Evolutionary conservation across 2,797 vertebrate genomes (phyloP).

Genomic region (Liasis olivaceus): DNA sequence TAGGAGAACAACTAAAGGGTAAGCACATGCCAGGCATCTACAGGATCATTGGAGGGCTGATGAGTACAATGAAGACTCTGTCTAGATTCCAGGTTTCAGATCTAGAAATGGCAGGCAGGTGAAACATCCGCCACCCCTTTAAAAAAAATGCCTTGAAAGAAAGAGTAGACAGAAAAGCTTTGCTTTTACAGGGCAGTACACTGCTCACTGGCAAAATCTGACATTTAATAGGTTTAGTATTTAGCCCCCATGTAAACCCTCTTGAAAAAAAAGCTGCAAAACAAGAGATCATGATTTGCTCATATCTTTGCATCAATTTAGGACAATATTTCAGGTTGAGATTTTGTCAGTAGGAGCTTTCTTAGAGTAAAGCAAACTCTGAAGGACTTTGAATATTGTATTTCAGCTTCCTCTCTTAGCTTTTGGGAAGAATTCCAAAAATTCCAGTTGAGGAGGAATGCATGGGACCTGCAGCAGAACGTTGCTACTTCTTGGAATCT

Average conservation of each 20-base stretch:
- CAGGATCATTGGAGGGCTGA: no score
- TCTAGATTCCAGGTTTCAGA: no score
- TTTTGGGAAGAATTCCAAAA: not conserved
- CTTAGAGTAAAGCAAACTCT: not conserved
- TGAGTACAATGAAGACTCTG: no score
- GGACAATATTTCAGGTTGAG: not conserved
- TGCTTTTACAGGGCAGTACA: no score
- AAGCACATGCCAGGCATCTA: no score
- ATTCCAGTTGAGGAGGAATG: not conserved
- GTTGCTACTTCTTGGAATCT: not conserved
- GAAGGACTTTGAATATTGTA: not conserved
- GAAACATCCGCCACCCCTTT: no score
- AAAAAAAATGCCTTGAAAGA: no score
- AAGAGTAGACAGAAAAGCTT: no score
- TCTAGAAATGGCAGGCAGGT: no score
- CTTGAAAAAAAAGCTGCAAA: not conserved
- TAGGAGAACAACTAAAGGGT: no score
- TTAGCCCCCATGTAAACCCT: not conserved
- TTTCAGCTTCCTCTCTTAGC: not conserved
- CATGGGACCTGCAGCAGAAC: not conserved
- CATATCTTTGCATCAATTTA: not conserved
- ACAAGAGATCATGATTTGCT: not conserved
- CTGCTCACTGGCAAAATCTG: no score
- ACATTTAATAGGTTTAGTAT: not conserved
- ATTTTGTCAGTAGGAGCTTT: not conserved